Conservation (phyloP, 2,797 vertebrate species). For the Crypturellus tataupa region DNA sequence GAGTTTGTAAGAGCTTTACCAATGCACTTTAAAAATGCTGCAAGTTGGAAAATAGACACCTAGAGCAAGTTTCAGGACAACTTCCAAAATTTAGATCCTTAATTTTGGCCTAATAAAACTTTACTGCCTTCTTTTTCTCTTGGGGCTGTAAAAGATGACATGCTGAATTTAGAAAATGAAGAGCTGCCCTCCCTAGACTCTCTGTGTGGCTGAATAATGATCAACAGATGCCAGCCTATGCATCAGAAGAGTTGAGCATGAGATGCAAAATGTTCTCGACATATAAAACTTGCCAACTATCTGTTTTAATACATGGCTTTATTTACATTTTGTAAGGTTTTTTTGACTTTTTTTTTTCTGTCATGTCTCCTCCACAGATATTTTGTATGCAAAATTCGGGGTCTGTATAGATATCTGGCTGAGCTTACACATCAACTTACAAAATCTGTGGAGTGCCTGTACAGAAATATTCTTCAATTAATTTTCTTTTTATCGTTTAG, state of each 20-base stretch:
- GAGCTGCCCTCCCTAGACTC: background rate
- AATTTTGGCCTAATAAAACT: background rate
- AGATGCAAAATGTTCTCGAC: background rate
- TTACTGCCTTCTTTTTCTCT: background rate
- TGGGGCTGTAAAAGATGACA: accelerated
- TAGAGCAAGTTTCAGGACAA: background rate
- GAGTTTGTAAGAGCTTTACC: background rate
- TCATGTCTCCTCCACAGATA: background rate
- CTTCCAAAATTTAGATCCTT: background rate
- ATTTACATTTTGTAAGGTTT: background rate
- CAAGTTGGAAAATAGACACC: background rate
- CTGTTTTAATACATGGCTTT: background rate
- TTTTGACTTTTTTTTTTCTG: background rate
- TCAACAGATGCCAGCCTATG: background rate
- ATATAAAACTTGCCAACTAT: background rate
- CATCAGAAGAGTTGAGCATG: background rate
- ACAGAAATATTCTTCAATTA: background rate
- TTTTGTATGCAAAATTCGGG: background rate
- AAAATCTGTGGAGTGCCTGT: background rate
- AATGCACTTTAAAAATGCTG: background rate
- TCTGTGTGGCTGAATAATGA: background rate
- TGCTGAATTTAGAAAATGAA: background rate
- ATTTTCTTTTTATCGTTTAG: conserved; percentile 76
- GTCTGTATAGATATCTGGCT: background rate
- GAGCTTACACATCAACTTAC: background rate